Evolutionary conservation across 2,113 vertebrate species (phyloP), one percentile per base, ranked within the genome.

Genomic region (Crotophaga sulcirostris): DNA sequence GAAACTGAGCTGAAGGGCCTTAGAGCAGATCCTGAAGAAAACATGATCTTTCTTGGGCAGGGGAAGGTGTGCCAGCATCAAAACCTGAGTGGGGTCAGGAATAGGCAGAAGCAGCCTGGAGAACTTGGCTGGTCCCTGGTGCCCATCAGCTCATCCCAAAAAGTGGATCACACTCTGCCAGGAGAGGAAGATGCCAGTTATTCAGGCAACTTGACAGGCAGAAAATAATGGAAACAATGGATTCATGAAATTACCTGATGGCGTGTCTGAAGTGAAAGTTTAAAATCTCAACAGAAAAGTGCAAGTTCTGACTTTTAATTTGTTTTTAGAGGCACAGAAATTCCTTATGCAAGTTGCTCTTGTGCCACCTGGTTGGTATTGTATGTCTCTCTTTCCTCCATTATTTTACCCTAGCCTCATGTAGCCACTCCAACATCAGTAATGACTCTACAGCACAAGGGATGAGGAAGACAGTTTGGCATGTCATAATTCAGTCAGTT

Each of bases 281-380:
- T 25, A 54, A 72, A 66, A 13, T 38, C 18, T 14, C 29, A 29
- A 29, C 0, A 1, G 19, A 73, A 56, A 49, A 29, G 24, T 7
- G 3, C 12, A 56, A 40, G 5, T 55, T 47, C 70, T 12, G 12
- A 29, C 15, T 47, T 63, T 25, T 54, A 31, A 29, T 55, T 4
- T 21, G 42, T 28, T 31, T 51, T 45, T 31, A 49, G 15, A 11
- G 25, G 40, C 29, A 11, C 7, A 31, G 29, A 16, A 52, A 26
- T n/a, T 38, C 51, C 69, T 16, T 11, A 1, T 4, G 14, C 14
- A 26, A 68, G 26, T 23, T 23, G 9, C 33, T 12, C 10, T 10
- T 1, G 8, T 5, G n/a, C 40, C 44, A 9, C 2, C 28, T 6
- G n/a, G 38, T 8, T 3, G 10, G 8, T 5, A 9, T 0, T 6